A percentile compares a stretch with the other conserved stretches of the same genome.
These are phyloP conservation scores for Pharmacophagus antenor DNA, from an alignment of 2,888 invertebrate genomes.

Conservation along the genomic window DNA sequence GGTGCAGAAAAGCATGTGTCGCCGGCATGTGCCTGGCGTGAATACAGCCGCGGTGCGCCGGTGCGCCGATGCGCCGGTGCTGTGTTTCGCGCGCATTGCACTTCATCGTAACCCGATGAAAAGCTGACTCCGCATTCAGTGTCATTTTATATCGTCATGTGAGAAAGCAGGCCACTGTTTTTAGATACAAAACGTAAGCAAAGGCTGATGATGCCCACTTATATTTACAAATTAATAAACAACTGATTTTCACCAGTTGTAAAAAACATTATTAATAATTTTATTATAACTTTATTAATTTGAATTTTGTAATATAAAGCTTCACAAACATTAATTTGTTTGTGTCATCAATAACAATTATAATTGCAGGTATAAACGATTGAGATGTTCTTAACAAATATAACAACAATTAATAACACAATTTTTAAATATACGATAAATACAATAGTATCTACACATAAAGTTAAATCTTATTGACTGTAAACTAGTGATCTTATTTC, in stretches of 20 bases:
- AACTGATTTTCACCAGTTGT: neutral
- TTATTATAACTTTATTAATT: too few species aligned
- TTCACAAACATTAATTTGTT: too few species aligned
- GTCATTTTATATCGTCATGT: constrained; percentile 55
- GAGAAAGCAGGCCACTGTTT: constrained; percentile 38
- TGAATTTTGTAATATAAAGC: too few species aligned
- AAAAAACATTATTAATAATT: too few species aligned
- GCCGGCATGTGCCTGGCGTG: constrained; percentile 35
- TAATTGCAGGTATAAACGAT: too few species aligned
- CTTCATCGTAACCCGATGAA: constrained; percentile 38
- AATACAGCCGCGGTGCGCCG: too few species aligned
- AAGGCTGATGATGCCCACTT: neutral
- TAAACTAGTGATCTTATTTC: neutral
- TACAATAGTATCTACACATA: too few species aligned
- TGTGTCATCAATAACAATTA: too few species aligned
- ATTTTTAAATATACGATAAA: too few species aligned
- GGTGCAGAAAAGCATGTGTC: constrained; percentile 39
- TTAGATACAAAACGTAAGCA: constrained; percentile 3
- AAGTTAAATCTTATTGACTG: neutral
- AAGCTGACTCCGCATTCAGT: constrained; percentile 55
- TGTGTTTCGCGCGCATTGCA: constrained; percentile 52
- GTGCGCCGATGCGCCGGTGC: constrained; percentile 36
- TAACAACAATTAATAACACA: too few species aligned
- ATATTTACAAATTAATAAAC: neutral
- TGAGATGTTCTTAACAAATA: too few species aligned